Base-by-base conservation (phyloP, 2,797 vertebrate species). In the Todus mexicanus region DNA sequence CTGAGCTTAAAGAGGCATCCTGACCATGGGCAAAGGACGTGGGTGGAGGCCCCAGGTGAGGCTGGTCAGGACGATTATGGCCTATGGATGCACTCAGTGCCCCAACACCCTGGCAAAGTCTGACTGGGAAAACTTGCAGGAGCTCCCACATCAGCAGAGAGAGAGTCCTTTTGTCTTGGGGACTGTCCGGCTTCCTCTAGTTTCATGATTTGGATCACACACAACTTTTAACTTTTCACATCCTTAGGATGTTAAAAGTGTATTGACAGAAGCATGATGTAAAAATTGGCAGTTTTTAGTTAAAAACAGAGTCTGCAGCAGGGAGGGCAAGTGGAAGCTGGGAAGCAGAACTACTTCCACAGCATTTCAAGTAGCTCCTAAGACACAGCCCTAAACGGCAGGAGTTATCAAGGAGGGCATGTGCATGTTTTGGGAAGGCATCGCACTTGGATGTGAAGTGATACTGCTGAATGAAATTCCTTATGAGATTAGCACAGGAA, bases 401-500 rank as follows among this genome's bases (percentile, higher is more conserved):
- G 35, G 37, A 59, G 40, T 72, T 83, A 25, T 35, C 68, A 61
- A 75, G 38, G 38, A 83, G 10, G 38, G 40, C n/a, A 68, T 0
- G 0, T 15, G 15, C 69, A 64, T 42, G 4, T 79, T 89, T 83
- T 0, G 0, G 37, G 29, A 92, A 83, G 75, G 7, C 26, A 54
- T 92, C 5, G 0, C 81, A 77, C 65, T 84, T 50, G 26, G 40
- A 68, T 77, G 86, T 35, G 20, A 88, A 76, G 70, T 63, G 68
- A 63, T 88, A 33, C 7, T 0, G 0, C 40, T 86, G 56, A 59
- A 75, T 64, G 86, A 76, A 79, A 70, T 92, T 86, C 94, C 86
- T 93, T 40, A 35, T 1, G 1, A 37, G 63, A 84, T 76, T 95
- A 92, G 80, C 71, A 76, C 51, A 87, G 88, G 90, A 95, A 84